These are phyloP conservation scores for Grallaria varia DNA, from an alignment of 2,113 vertebrate species.

Conservation along the genomic window DNA sequence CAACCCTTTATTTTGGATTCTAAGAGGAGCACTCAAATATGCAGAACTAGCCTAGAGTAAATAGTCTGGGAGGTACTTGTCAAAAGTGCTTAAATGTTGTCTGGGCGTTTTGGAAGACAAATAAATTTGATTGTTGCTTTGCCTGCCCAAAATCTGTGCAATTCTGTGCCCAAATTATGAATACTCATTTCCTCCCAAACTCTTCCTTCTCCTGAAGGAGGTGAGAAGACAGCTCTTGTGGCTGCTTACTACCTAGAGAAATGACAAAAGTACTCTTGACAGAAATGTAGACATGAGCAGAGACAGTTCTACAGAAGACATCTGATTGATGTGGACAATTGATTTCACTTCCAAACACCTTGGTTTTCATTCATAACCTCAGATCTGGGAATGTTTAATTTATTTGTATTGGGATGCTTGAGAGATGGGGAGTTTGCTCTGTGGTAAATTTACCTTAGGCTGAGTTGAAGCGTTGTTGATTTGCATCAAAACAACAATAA, in stretches of 20 bases:
- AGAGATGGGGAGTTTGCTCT: constrained; percentile 15
- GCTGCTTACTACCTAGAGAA: neutral
- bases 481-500: constrained; percentile 8
- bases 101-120: neutral
- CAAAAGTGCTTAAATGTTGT: neutral
- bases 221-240: neutral
- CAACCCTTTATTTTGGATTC: neutral
- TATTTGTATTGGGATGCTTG: neutral
- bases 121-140: neutral
- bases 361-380: constrained; percentile 11
- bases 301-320: neutral
- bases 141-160: neutral
- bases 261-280: neutral
- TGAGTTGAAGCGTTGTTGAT: neutral
- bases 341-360: neutral
- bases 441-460: neutral
- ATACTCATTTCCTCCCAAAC: neutral
- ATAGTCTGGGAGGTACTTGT: neutral
- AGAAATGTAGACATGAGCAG: neutral
- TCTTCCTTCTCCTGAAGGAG: neutral
- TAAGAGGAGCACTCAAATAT: neutral
- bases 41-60: neutral
- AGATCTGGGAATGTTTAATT: constrained; percentile 9
- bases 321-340: neutral
- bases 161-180: neutral